phyloP scores from a whole-genome alignment of 2,797 vertebrate genomes.

The Schizopygopsis pylzovi region DNA sequence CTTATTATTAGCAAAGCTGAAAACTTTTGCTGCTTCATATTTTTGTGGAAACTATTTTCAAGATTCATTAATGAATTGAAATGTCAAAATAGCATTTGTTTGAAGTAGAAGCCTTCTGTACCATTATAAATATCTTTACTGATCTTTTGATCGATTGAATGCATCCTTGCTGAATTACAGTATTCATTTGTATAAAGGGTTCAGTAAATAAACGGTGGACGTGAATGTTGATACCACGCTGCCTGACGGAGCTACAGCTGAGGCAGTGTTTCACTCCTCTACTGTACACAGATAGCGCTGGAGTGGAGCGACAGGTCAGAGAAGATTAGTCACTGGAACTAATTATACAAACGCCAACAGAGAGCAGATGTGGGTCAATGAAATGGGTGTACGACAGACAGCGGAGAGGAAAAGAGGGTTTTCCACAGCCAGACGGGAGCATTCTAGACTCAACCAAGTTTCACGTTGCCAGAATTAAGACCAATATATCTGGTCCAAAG shows the following conservation, averaged over 20 bases:
- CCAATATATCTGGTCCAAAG: neutral
- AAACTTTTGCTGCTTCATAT: neutral
- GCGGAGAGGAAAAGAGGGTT: slow-evolving; percentile 26
- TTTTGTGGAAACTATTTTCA: neutral
- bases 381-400: slow-evolving; percentile 46
- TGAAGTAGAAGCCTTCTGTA: neutral
- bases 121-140: neutral
- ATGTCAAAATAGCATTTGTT: neutral
- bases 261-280: slow-evolving; percentile 41
- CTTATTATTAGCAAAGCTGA: neutral
- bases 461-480: neutral
- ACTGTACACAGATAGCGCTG: slow-evolving; percentile 42
- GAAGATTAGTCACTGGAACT: slow-evolving; percentile 45
- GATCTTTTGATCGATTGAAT: neutral
- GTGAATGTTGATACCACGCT: slow-evolving; percentile 22
- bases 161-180: neutral
- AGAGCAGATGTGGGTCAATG: slow-evolving; percentile 46
- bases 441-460: slow-evolving; percentile 26
- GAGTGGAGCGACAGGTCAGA: slow-evolving; percentile 35
- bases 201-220: neutral
- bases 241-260: neutral
- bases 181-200: neutral
- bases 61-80: neutral
- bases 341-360: slow-evolving; percentile 37
- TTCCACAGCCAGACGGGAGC: slow-evolving; percentile 8